Percentiles rank a stretch among this genome's conserved stretches.
Conservation (phyloP, 2,113 vertebrate genomes). For the Heliornis fulica region DNA sequence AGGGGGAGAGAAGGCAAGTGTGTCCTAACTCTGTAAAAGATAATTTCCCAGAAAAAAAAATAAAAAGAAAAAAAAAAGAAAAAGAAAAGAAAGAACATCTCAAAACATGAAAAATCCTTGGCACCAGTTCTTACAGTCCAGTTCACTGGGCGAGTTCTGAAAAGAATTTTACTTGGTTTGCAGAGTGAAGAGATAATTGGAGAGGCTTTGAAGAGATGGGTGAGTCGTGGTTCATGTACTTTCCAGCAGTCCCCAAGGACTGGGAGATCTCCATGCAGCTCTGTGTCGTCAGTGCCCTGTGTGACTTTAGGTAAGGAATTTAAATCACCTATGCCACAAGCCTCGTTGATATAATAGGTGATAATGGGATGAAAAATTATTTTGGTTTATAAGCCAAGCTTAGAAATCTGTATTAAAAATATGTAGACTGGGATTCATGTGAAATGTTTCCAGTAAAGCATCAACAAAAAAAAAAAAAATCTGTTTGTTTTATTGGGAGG, state of each 20-base stretch:
- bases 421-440: neutral
- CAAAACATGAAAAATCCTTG: neutral
- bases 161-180: conserved; percentile 15
- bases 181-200: neutral
- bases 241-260: neutral
- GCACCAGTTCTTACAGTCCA: neutral
- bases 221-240: neutral
- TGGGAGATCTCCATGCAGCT: neutral
- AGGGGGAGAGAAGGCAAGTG: neutral
- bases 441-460: neutral
- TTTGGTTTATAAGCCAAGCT: neutral
- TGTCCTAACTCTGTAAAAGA: neutral
- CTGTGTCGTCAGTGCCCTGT: neutral
- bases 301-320: conserved; percentile 28
- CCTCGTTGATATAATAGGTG: neutral
- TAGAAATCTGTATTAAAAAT: neutral
- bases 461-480: conserved; percentile 6
- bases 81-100: neutral
- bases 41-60: neutral
- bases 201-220: neutral
- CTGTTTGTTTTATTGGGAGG: neutral
- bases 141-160: neutral
- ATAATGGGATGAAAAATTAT: neutral
- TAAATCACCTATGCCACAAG: conserved; percentile 13
- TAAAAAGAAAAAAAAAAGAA: neutral